Percentiles rank a stretch among this genome's conserved stretches.
Conservation (phyloP, 2,797 vertebrate genomes). For the Carduelis carduelis region DNA sequence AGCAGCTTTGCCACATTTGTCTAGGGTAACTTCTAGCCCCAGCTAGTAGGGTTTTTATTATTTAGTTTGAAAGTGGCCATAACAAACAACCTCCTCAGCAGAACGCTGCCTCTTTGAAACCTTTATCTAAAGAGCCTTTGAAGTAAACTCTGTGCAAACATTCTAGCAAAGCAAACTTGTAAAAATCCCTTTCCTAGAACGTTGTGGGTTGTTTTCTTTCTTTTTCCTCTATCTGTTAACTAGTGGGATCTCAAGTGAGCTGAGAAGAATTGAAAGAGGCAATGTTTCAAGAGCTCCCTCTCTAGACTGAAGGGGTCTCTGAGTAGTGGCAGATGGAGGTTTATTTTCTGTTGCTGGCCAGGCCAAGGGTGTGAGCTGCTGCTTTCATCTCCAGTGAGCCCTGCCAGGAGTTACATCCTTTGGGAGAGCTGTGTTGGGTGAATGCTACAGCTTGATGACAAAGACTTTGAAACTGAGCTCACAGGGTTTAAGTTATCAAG, state of each 20-base stretch:
- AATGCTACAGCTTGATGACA: background rate
- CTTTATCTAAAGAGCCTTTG: background rate
- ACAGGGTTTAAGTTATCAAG: background rate
- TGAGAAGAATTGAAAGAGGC: background rate
- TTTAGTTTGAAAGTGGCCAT: background rate
- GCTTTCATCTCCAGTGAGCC: background rate
- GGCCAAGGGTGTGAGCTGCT: background rate
- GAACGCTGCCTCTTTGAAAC: background rate
- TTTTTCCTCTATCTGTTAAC: accelerated
- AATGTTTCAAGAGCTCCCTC: background rate
- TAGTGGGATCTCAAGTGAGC: background rate
- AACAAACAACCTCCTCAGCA: background rate
- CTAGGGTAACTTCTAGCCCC: background rate
- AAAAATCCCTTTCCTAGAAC: background rate
- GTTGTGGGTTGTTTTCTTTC: accelerated
- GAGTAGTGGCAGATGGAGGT: background rate
- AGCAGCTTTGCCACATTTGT: background rate
- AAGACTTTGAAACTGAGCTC: background rate
- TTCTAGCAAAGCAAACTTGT: background rate
- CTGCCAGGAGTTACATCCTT: background rate
- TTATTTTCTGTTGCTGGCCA: background rate
- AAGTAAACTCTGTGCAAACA: background rate
- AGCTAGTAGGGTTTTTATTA: background rate
- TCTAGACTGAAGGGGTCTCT: background rate
- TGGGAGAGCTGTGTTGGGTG: background rate